Base-by-base conservation (phyloP, 1,140 invertebrate species). In the Aradophagus sp. region DNA sequence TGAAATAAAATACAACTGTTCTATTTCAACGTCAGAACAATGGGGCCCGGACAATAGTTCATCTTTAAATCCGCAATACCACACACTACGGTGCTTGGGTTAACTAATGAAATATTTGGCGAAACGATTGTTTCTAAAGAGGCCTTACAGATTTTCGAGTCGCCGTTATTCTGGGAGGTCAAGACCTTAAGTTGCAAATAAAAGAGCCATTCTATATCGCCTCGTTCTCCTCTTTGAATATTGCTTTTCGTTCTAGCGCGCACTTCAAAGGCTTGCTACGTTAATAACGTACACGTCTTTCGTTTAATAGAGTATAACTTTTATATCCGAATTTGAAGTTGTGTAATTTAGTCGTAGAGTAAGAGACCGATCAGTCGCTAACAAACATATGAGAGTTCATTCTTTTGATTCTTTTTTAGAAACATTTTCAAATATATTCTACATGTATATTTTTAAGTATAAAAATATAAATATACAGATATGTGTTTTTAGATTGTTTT, bases 61-160 rank as follows among this genome's bases (percentile, higher is more conserved):
- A 58, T 52, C 45, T 59, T 53, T 29, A 42, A 41, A 44, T 38
- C 27, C 34, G 45, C 53, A 45, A 36, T 45, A 52, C 45, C 52
- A 56, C 29, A 13, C 45, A 42, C 19, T 17, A 23, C 41, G 41
- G 32, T 55, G 45, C 29, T 16, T 1, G 45, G 47, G 65, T 71
- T 34, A 63, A 20, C 48, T 41, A 27, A 41, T 61, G 56, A 66
- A 72, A 72, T 72, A 53, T 72, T 62, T 56, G 69, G 55, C 52
- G 48, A 72, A 71, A 53, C 61, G 61, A 67, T 73, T 62, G 69
- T 63, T 67, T 67, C 56, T 17, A 27, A 62, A 67, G 62, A 62
- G 69, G 52, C 27, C 69, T 55, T 53, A 53, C 20, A 23, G 47
- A 71, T 65, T 65, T 61, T 12, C 44, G 20, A 58, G 56, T 56